A percentile compares a stretch with the other conserved stretches of the same genome.
These are phyloP conservation scores for Hyposoter dolosus DNA, from an alignment of 2,888 invertebrate species.

Conservation along the genomic window DNA sequence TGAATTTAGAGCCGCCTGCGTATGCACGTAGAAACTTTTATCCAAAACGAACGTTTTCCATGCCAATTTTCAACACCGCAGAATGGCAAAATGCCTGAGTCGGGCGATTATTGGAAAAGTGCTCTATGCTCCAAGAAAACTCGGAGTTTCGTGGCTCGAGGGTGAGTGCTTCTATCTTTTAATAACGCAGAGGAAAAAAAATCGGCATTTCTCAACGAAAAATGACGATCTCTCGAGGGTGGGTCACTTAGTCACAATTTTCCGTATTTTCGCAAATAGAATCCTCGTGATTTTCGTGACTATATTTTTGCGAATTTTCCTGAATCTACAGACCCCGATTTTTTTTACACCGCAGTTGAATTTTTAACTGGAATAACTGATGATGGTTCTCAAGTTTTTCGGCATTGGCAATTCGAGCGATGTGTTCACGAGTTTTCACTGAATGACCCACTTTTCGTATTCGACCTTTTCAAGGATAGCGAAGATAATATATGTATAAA, in stretches of 20 bases:
- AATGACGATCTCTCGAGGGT: no score
- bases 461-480: slow-evolving; percentile 39
- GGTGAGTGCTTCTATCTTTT: no score
- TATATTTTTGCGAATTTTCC: neutral
- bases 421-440: slow-evolving; percentile 35
- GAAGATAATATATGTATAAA: slow-evolving; percentile 20
- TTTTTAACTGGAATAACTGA: neutral
- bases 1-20: no score
- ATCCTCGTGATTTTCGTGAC: neutral
- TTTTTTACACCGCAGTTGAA: neutral
- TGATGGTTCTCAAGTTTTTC: neutral
- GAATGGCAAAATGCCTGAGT: neutral
- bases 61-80: neutral
- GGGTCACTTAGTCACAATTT: no score
- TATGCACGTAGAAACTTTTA: neutral
- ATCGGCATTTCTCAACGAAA: no score
- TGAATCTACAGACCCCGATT: neutral
- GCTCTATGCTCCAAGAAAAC: neutral
- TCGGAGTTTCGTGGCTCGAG: no score
- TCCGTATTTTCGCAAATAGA: neutral
- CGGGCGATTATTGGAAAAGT: neutral
- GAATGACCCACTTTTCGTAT: slow-evolving; percentile 31
- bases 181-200: no score
- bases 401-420: slow-evolving; percentile 2
- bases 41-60: neutral